Base-by-base conservation (phyloP, 2,113 vertebrate species). In the Eulacestoma nigropectus region DNA sequence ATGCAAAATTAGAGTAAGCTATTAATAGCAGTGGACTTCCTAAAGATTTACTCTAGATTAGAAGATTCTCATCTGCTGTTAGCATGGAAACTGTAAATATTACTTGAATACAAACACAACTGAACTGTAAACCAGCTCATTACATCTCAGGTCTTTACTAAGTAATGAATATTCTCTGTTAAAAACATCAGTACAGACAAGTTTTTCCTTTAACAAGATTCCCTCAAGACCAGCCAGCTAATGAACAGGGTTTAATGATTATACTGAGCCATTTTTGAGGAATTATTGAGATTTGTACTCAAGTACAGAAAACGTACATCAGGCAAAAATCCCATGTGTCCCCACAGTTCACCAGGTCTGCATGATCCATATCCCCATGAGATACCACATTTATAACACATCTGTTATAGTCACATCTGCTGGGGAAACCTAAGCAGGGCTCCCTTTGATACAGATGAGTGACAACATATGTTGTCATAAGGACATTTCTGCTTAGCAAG, bases 1-100 rank as follows among this genome's bases (percentile, higher is more conserved):
- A 88, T 69, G 67, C 46, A 94, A 94, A 96, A 91, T 63, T 90
- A 49, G 23, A 91, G 23, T 85, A 86, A 80, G 55, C 67, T 91
- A 73, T 83, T 82, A 93, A 90, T 68, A 94, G 27, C 35, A 83
- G 46, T 52, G 21, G 27, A 74, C 14, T 91, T 89, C 35, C 65
- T 70, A 74, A 91, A 94, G 78, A 88, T 81, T 91, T 90, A 88
- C 47, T 44, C 47, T 62, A 64, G 52, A 75, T 78, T 70, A 70
- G 53, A 90, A 96, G 30, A 90, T 81, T 27, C 37, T 84, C 39
- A 63, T 64, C 63, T 86, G 56, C 56, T 86, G 16, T 94, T 83
- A 74, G 27, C 18, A 17, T 72, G 39, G 13, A 74, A 83, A 67
- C 42, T 84, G 72, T 63, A 96, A 90, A 86, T 88, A 39, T 33